Base-by-base conservation (phyloP, 1,140 invertebrate species). In the Hylyphantes graminicola region DNA sequence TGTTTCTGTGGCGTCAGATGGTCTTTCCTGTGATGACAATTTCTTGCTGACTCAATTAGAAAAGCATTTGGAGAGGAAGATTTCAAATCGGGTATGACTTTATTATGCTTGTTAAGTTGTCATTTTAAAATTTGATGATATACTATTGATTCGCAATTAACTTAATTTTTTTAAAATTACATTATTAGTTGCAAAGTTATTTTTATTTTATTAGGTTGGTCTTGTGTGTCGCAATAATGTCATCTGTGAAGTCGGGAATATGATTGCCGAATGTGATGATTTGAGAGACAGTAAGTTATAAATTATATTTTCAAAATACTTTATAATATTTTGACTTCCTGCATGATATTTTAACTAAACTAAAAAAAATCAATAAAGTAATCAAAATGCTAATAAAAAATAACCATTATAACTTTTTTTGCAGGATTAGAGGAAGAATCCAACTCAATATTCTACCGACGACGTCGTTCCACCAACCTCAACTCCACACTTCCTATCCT, bases 11-110 rank as follows among this genome's bases (percentile, higher is more conserved):
- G 88, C 89, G 21, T 87, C 87, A 8, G 89, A 90, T 55, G 80
- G 80, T 13, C 82, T 85, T 0, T 82, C 89, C 8, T 91, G 90
- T 85, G 86, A 89, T 50, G 88, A 91, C 85, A 86, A 88, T 82
- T 86, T 90, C 89, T 79, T 89, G 11, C 81, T 89, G 82, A 87
- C 86, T 51, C 88, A 89, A 85, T 86, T 88, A 17, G 64, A 83
- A 61, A 77, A 76, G 13, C 85, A 86, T 79, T 35, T 86, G 9
- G 68, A 86, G 64, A 77, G 79, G 13, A 82, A 86, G 78, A 86
- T 86, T 21, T 74, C 79, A 5, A 82, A 86, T 17, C 55, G 77
- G 8, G 85, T 85, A 61, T 13, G 76, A 61, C 57, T 61, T 12
- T 15, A 5, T 12, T 15, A 5, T 35, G 35, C 35, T 35, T 35